Percentiles rank a stretch among this genome's conserved stretches.
Conservation (phyloP, 1,140 invertebrate species). For the Euschistus heros region DNA sequence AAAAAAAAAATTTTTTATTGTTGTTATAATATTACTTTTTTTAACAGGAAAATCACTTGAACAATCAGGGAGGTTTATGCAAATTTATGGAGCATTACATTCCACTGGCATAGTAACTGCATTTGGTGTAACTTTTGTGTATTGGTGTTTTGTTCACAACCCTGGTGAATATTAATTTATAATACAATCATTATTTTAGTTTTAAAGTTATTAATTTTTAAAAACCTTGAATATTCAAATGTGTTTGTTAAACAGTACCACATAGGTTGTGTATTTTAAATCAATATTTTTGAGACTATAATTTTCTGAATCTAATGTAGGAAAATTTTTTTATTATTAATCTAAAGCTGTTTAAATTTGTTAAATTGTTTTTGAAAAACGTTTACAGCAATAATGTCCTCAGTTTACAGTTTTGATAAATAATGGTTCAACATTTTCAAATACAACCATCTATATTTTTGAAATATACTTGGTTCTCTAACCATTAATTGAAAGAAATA, state of each 20-base stretch:
- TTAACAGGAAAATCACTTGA: neutral
- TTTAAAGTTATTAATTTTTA: neutral
- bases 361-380: neutral
- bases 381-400: neutral
- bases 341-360: neutral
- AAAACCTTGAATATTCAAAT: neutral
- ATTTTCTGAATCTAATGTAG: neutral
- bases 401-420: neutral
- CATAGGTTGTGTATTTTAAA: neutral
- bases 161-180: constrained; percentile 12
- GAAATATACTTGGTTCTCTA: neutral
- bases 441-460: neutral
- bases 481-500: neutral
- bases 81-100: constrained; percentile 17
- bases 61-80: neutral
- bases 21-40: neutral
- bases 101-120: constrained; percentile 12
- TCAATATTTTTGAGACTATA: neutral
- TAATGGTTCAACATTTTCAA: neutral
- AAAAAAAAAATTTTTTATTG: neutral
- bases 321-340: neutral
- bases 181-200: neutral
- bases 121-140: constrained; percentile 18
- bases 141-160: constrained; percentile 21
- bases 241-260: neutral